Conservation (phyloP, 1,140 invertebrate genomes). For the Drosophila aff. region DNA sequence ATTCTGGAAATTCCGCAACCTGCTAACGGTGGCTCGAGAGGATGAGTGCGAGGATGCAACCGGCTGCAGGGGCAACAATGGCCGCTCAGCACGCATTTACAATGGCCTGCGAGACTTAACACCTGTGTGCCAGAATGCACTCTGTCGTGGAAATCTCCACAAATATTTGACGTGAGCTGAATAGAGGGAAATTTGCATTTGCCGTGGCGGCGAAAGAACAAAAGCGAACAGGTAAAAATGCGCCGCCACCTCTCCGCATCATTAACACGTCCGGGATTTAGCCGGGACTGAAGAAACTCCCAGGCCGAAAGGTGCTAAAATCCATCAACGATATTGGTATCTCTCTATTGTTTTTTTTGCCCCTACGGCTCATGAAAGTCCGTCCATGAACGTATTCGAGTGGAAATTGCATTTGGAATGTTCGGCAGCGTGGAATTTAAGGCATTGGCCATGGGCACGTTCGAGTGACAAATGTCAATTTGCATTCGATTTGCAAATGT, state of each 20-base stretch:
- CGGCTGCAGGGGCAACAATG: slow-evolving; percentile 2
- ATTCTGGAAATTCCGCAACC: slow-evolving; percentile 81
- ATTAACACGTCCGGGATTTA: slow-evolving; percentile 75
- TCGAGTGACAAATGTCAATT: slow-evolving; percentile 83
- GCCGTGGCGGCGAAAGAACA: slow-evolving; percentile 74
- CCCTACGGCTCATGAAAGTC: slow-evolving; percentile 42
- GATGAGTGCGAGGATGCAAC: slow-evolving; percentile 24
- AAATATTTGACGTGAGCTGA: slow-evolving; percentile 78
- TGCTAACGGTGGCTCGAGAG: slow-evolving; percentile 33
- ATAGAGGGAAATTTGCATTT: slow-evolving; percentile 80
- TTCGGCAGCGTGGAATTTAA: slow-evolving; percentile 44
- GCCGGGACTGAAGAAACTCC: slow-evolving; percentile 14
- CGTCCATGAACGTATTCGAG: slow-evolving; percentile 34
- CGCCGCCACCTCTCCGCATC: slow-evolving; percentile 40
- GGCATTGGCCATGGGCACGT: slow-evolving; percentile 65
- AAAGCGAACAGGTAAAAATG: slow-evolving; percentile 62
- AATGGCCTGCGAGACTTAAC: slow-evolving; percentile 76
- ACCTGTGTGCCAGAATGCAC: slow-evolving; percentile 82
- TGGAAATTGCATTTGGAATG: slow-evolving; percentile 42
- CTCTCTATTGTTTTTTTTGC: slow-evolving; percentile 31
- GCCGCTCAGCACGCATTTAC: slow-evolving; percentile 58
- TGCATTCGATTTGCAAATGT: slow-evolving; percentile 78
- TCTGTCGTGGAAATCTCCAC: slow-evolving; percentile 71
- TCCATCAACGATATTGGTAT: slow-evolving; percentile 55
- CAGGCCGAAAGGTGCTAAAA: slow-evolving; percentile 66